Evolutionary conservation across 2,888 invertebrate species (phyloP).

Genomic region (Tuberolachnus salignus): DNA sequence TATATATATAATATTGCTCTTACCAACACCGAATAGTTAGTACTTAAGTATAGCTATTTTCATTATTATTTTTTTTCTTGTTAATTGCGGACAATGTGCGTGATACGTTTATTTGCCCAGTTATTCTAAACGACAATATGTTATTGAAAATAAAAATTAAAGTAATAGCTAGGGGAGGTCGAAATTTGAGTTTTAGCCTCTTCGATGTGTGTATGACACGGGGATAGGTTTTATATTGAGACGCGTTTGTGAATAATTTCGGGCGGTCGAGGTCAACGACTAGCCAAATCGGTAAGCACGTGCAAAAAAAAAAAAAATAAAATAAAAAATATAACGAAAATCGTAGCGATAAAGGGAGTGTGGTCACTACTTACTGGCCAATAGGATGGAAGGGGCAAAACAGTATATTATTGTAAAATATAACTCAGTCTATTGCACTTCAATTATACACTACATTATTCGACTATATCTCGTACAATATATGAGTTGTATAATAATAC

Average conservation of each 20-base stretch:
- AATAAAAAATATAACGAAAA: constrained; percentile 11
- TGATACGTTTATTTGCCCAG: neutral
- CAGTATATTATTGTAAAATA: constrained; percentile 33
- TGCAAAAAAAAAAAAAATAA: too few relatives aligned
- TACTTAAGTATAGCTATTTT: too few relatives aligned
- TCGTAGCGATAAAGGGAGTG: neutral
- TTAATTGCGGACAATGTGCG: neutral
- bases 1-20: too few relatives aligned
- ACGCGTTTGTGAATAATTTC: constrained; percentile 47
- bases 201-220: constrained; percentile 16
- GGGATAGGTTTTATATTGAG: constrained; percentile 34
- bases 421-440: constrained; percentile 1
- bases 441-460: neutral
- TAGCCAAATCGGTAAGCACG: constrained; percentile 44
- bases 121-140: constrained; percentile 2
- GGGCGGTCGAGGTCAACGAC: constrained; percentile 52
- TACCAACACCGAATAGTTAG: too few relatives aligned
- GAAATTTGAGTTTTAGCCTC: constrained; percentile 33
- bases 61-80: too few relatives aligned
- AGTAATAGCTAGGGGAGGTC: neutral
- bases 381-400: constrained; percentile 35
- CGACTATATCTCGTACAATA: neutral
- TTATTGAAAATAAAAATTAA: constrained; percentile 2
- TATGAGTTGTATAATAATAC: neutral
- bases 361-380: neutral